Base-by-base conservation (phyloP, 2,888 invertebrate species). In the Escarpia spicata region DNA sequence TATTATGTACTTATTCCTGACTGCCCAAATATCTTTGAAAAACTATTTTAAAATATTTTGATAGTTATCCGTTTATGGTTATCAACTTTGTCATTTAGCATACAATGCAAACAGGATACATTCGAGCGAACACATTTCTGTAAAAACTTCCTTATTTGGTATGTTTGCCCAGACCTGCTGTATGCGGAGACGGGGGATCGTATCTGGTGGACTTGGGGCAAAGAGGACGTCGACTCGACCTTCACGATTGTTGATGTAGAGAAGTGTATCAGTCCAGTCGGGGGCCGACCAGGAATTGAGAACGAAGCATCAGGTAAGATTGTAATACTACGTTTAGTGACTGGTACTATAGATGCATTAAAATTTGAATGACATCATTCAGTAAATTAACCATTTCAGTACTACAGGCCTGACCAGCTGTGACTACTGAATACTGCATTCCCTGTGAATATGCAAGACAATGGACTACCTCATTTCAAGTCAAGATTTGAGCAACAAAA, bases 201-300 rank as follows among this genome's bases (percentile, higher is more conserved):
- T 90, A 94, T 96, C 43, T 96, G 96, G 96, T 96, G 96, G 95
- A 94, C 95, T 10, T 96, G 96, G 96, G 94, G 94, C 19, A 94
- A 95, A 10, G 93, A 94, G 44, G 95, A 95, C n/a, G 95, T 95
- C 91, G 95, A 94, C 92, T 94, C 95, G 19, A 93, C 94, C n/a
- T 96, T 95, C 93, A 94, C 94, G 43, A 94, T 96, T 90, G 94
- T 94, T 93, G 96, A 96, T 94, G 94, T 95, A 43, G 96, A 96
- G 52, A 95, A 95, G 92, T 95, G 95, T 92, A 94, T 96, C 43
- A 95, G 94, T 90, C 95, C 96, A 3, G 92, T 94, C 1, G 93
- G 92, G 15, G 94, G 94, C 92, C 94, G 94, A 90, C 94, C 94
- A 0, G 94, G 94, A 26, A 94, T 94, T 10, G 94, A 94, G 26